Evolutionary conservation across 1,140 invertebrate genomes (phyloP), one percentile per base, ranked within the genome.

Genomic region (Elysia chlorotica): DNA sequence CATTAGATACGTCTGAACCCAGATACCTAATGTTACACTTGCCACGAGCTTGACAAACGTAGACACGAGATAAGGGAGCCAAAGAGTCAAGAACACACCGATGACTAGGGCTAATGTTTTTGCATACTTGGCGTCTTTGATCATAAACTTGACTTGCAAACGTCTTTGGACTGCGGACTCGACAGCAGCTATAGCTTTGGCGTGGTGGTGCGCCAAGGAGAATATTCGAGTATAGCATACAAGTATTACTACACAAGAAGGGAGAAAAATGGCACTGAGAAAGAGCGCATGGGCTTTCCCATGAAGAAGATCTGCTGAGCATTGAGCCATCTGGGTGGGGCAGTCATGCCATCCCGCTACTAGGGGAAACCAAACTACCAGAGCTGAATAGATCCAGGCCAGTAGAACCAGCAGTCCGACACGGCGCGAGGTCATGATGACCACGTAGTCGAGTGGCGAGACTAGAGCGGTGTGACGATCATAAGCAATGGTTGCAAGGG

Each of bases 181-280:
- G 25, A 92, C 90, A 23, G 91, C 90, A 71, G 90, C 91, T 73
- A 92, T 92, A 2, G 91, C 91, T 36, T 90, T 85, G 5, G 91
- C 91, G 76, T 92, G 91, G 73, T 90, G 82, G 23, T 91, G 85
- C 4, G 92, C 92, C 23, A 92, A 89, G 53, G 90, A 84, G 79
- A 92, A 92, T 71, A 92, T 91, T 79, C 92, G 91, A 74, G 88
- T 89, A 82, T 92, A 92, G 78, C 91, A 92, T 19, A 89, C 86
- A n/a, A 92, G 81, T 19, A 91, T 84, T 33, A 90, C 84, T 2
- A 90, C 69, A 76, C 79, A 82, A 14, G 79, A 73, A 21, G 79
- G 81, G 3, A 73, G 59, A 69, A 82, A 80, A 74, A 85, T 76
- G 74, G 79, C 73, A 74, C 76, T 72, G 53, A 84, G 66, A 35